Evolutionary conservation across 37 sponge, comb jelly and placozoan genomes (phyloP).

Genomic region (Eunapius fragilis): DNA sequence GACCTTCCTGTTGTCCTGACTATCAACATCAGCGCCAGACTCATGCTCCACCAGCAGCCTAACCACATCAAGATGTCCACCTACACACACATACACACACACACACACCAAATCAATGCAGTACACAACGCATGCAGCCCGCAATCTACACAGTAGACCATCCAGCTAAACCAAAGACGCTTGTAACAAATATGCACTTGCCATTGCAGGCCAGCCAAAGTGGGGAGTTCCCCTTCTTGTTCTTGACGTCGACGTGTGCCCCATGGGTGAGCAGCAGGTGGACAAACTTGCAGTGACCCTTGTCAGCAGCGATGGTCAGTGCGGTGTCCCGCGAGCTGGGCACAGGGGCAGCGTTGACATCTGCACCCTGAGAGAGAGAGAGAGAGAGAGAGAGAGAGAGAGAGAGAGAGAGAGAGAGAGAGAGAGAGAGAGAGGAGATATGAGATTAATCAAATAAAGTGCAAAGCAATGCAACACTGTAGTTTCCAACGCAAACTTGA

Average conservation of each 20-base stretch:
- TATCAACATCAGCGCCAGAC: slow-evolving; percentile 72
- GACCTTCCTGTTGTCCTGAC: slow-evolving; percentile 92
- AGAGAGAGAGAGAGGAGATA: no score
- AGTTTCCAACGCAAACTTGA: no score
- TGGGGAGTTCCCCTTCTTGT: slow-evolving; percentile 95
- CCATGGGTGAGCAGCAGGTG: slow-evolving; percentile 71
- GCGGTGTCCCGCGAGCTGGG: slow-evolving; percentile 92
- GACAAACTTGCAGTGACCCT: slow-evolving; percentile 92
- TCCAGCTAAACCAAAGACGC: no score
- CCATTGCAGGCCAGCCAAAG: slow-evolving; percentile 95
- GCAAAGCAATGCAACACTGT: no score
- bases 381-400: no score
- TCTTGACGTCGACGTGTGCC: slow-evolving; percentile 89
- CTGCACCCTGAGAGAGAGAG: slow-evolving; percentile 65
- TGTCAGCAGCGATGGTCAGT: slow-evolving; percentile 93
- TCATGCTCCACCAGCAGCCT: slow-evolving; percentile 51
- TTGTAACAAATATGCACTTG: slow-evolving; percentile 10
- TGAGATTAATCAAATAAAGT: no score
- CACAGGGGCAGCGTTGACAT: slow-evolving; percentile 92
- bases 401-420: no score
- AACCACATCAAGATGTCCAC: slow-evolving; percentile 86
- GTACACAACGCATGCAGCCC: neutral
- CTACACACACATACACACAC: slow-evolving; percentile 12
- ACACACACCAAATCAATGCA: neutral
- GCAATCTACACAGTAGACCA: neutral